These are phyloP conservation scores for Myxocyprinus asiaticus DNA, from an alignment of 2,113 vertebrate genomes.

Conservation along the genomic window DNA sequence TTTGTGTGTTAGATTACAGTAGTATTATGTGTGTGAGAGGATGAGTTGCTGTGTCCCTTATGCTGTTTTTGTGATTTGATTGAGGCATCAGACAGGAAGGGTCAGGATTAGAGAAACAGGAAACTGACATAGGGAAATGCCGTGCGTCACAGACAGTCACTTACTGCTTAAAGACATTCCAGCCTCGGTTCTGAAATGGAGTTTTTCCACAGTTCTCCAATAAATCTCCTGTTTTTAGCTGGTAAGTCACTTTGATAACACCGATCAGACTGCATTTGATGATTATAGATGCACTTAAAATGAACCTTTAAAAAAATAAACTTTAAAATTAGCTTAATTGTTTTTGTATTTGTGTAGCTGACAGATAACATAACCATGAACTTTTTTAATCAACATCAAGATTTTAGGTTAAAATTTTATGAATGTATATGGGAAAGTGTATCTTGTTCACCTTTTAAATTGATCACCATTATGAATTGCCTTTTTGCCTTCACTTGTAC, in stretches of 20 bases:
- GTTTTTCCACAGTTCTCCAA: constrained; percentile 70
- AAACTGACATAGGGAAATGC: constrained; percentile 77
- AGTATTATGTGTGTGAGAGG: background rate
- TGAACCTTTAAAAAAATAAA: background rate
- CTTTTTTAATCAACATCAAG: too few species aligned
- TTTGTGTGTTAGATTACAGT: background rate
- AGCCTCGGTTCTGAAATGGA: constrained; percentile 69
- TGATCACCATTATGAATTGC: too few species aligned
- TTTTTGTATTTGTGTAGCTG: too few species aligned
- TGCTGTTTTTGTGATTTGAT: constrained; percentile 63
- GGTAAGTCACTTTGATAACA: constrained; percentile 65
- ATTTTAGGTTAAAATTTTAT: too few species aligned
- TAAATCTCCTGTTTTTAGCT: constrained; percentile 79
- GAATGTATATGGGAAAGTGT: too few species aligned
- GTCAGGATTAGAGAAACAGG: constrained; percentile 81
- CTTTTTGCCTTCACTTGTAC: too few species aligned
- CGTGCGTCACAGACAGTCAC: constrained; percentile 68
- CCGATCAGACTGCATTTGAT: background rate
- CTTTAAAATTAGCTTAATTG: background rate
- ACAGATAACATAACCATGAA: too few species aligned
- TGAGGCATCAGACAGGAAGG: constrained; percentile 77
- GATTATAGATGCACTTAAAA: background rate
- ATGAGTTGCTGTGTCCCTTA: constrained; percentile 31
- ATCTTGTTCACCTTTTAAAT: too few species aligned
- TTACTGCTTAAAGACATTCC: constrained; percentile 65